These are phyloP conservation scores for Silurus glanis DNA, from an alignment of 2,113 vertebrate species.

Conservation along the genomic window DNA sequence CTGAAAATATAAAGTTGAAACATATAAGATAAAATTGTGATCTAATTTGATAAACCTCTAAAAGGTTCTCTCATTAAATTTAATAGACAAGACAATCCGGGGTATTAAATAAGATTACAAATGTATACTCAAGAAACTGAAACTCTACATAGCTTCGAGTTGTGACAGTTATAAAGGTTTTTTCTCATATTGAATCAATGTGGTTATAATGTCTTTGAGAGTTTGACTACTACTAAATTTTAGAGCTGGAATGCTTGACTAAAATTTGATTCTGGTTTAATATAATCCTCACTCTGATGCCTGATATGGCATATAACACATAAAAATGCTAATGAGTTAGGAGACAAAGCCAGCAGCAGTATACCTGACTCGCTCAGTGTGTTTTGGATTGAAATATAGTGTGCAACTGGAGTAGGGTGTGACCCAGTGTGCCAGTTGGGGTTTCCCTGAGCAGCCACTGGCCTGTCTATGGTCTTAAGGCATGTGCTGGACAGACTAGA, in stretches of 20 bases:
- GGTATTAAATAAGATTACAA: constrained; percentile 6
- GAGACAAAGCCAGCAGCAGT: constrained; percentile 56
- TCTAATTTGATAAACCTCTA: background rate
- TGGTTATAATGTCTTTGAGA: background rate
- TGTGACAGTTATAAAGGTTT: constrained; percentile 1
- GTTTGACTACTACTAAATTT: background rate
- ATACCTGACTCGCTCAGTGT: constrained; percentile 62
- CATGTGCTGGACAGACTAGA: constrained; percentile 31
- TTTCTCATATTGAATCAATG: background rate
- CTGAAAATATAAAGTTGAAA: background rate
- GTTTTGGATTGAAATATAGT: constrained; percentile 62
- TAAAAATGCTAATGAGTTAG: constrained; percentile 19
- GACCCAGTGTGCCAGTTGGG: constrained; percentile 58
- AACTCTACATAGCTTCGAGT: background rate
- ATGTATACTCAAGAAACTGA: background rate
- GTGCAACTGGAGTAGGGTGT: constrained; percentile 63
- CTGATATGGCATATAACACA: background rate
- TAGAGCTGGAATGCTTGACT: background rate
- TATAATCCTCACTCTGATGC: background rate
- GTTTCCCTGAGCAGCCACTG: constrained; percentile 44
- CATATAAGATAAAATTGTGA: background rate
- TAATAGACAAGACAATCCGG: constrained; percentile 8
- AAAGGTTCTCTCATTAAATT: background rate
- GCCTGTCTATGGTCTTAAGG: constrained; percentile 39
- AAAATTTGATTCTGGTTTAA: background rate